Evolutionary conservation across 1,140 invertebrate genomes (phyloP).

Genomic region (Euwallacea fornicatus): DNA sequence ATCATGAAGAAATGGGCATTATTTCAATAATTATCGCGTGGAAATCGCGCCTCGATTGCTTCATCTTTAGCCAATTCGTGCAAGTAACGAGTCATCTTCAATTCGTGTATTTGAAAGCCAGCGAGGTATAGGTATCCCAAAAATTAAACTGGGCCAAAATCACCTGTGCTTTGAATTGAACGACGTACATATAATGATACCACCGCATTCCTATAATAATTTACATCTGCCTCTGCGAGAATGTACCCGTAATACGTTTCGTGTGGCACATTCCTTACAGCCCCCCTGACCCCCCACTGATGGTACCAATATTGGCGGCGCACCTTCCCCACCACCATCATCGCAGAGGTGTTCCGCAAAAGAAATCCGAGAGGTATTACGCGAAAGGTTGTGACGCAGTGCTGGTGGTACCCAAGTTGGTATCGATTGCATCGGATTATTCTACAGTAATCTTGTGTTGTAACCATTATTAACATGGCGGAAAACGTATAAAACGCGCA

Average conservation of each 20-base stretch:
- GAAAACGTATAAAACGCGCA: neutral
- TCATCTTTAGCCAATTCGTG: neutral
- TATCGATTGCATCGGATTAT: neutral
- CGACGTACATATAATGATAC: neutral
- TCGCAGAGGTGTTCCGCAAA: constrained; percentile 19
- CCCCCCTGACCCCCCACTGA: neutral
- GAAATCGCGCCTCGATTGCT: neutral
- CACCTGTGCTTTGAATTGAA: constrained; percentile 8
- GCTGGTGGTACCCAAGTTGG: neutral
- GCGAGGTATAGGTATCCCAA: neutral
- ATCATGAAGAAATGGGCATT: too few relatives aligned
- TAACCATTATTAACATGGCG: neutral
- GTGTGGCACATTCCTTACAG: constrained; percentile 8
- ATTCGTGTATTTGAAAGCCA: too few relatives aligned
- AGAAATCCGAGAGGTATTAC: constrained; percentile 20
- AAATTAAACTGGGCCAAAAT: constrained; percentile 12
- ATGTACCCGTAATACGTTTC: neutral
- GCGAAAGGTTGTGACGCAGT: constrained; percentile 19
- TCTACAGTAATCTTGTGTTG: neutral
- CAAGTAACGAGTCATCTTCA: too few relatives aligned
- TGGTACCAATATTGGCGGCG: constrained; percentile 19
- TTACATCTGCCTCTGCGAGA: neutral
- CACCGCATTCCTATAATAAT: constrained; percentile 2
- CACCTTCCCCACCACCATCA: constrained; percentile 14
- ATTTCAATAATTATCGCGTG: neutral